Conservation (phyloP, 2,888 invertebrate species). For the Biston stratarius region DNA sequence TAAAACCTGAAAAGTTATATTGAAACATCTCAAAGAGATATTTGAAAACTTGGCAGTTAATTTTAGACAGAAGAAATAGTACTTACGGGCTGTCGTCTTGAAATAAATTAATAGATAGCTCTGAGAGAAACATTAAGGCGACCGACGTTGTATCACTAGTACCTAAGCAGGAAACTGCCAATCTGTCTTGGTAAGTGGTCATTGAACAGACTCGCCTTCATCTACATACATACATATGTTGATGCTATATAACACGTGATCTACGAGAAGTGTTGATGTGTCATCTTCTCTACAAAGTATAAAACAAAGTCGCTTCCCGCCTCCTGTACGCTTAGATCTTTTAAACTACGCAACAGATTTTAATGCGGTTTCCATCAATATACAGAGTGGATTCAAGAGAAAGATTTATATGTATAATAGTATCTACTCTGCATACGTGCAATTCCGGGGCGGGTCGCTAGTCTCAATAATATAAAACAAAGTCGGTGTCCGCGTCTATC, state of each 20-base stretch:
- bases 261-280: background rate
- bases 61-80: slow-evolving; percentile 53
- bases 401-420: too few relatives aligned
- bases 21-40: slow-evolving; percentile 42
- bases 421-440: too few relatives aligned
- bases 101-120: slow-evolving; percentile 74
- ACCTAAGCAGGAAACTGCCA: slow-evolving; percentile 47
- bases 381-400: too few relatives aligned
- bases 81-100: slow-evolving; percentile 57
- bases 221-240: background rate
- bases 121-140: slow-evolving; percentile 61
- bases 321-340: too few relatives aligned
- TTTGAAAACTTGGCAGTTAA: slow-evolving; percentile 39
- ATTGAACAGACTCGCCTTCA: slow-evolving; percentile 66
- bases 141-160: background rate
- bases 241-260: background rate
- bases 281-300: too few relatives aligned
- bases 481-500: too few relatives aligned
- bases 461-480: too few relatives aligned
- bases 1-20: background rate
- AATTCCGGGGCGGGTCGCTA: too few relatives aligned
- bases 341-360: too few relatives aligned
- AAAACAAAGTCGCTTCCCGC: too few relatives aligned
- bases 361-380: too few relatives aligned
- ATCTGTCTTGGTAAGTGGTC: slow-evolving; percentile 66